Percentiles rank a stretch among this genome's conserved stretches.
These are phyloP conservation scores for Istiophorus platypterus DNA, from an alignment of 2,113 vertebrate genomes.

Conservation along the genomic window DNA sequence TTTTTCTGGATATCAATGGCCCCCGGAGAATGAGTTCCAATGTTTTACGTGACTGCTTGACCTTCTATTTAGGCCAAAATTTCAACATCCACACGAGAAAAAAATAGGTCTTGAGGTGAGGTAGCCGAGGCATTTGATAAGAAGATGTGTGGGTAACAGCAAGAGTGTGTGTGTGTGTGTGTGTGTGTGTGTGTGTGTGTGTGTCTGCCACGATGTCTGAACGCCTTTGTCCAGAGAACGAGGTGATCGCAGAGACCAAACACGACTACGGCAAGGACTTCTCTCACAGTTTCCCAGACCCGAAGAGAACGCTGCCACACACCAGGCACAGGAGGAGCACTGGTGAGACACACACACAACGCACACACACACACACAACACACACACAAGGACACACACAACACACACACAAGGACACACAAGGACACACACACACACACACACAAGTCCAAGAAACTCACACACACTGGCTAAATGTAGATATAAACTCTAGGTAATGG, in stretches of 20 bases:
- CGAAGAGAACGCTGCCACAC: conserved; percentile 73
- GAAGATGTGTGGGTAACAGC: conserved; percentile 11
- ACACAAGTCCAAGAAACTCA: background rate
- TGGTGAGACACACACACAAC: conserved; percentile 61
- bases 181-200: conserved; percentile 39
- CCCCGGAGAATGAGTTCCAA: background rate
- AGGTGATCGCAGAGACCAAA: conserved; percentile 80
- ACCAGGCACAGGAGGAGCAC: conserved; percentile 80
- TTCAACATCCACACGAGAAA: no score
- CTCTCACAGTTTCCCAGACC: conserved; percentile 68
- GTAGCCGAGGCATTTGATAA: no score
- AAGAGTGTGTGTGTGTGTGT: conserved; percentile 34
- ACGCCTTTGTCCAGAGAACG: conserved; percentile 80
- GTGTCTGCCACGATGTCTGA: no score
- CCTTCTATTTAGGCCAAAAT: background rate
- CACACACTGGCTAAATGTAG: background rate
- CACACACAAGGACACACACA: conserved; percentile 73
- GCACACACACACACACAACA: conserved; percentile 62
- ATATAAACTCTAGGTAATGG: background rate
- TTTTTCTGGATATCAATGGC: background rate
- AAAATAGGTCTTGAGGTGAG: no score
- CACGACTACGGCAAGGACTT: conserved; percentile 78
- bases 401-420: conserved; percentile 67
- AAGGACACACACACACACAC: conserved; percentile 49
- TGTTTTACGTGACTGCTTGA: background rate